Percentiles rank a stretch among this genome's conserved stretches.
Conservation (phyloP, 2,113 vertebrate genomes). For the Chrysemys picta region DNA sequence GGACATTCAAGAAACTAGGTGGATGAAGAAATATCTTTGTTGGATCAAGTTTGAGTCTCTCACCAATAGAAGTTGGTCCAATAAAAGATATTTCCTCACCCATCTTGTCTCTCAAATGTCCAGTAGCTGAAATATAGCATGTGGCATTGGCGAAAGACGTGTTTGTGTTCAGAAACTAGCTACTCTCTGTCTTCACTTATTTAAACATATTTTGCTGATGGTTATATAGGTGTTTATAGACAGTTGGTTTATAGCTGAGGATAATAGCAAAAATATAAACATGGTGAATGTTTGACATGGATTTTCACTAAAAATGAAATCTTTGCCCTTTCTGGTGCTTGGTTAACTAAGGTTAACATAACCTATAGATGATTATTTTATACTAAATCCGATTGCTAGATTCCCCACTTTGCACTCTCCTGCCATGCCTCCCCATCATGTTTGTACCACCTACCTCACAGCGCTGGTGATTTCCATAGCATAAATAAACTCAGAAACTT, state of each 20-base stretch:
- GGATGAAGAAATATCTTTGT: neutral
- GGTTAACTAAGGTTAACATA: neutral
- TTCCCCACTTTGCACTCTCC: neutral
- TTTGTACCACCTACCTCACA: neutral
- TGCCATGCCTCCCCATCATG: neutral
- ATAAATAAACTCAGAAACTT: neutral
- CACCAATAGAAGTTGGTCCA: neutral
- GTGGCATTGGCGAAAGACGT: accelerated
- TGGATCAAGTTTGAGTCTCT: neutral
- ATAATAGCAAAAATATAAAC: neutral
- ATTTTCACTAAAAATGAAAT: neutral
- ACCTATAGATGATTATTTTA: neutral
- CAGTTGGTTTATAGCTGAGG: accelerated
- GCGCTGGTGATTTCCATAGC: neutral
- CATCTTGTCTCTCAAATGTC: neutral
- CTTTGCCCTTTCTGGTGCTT: neutral
- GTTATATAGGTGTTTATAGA: neutral
- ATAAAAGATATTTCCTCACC: neutral
- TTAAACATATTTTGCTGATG: accelerated
- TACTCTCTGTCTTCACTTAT: neutral
- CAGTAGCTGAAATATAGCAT: accelerated
- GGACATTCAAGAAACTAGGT: neutral
- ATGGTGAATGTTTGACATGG: neutral
- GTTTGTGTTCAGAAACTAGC: neutral
- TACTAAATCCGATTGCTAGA: neutral